Percentiles rank a stretch among this genome's conserved stretches.
Conservation (phyloP, 2,113 vertebrate species). For the Ophthalmolycus amberensis region DNA sequence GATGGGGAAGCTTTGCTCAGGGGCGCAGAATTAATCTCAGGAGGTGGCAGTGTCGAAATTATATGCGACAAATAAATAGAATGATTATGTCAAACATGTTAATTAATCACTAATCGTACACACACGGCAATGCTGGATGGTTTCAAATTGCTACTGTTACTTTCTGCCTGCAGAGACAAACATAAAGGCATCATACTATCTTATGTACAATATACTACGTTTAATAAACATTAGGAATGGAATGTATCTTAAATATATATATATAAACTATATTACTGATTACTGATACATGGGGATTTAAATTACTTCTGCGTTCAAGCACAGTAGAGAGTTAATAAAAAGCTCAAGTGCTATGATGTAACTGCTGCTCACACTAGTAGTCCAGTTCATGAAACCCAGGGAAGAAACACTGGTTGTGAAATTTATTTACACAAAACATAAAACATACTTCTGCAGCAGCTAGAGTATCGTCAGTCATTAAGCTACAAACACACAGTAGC, state of each 20-base stretch:
- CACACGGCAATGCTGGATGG: neutral
- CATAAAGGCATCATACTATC: neutral
- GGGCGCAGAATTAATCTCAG: neutral
- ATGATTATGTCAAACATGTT: neutral
- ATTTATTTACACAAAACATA: neutral
- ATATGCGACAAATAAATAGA: neutral
- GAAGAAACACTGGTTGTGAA: neutral
- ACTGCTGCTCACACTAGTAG: neutral
- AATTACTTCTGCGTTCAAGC: no score
- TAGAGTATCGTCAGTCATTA: neutral
- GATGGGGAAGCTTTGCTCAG: constrained; percentile 5
- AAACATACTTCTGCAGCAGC: neutral
- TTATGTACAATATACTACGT: no score
- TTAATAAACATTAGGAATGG: neutral
- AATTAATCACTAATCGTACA: neutral
- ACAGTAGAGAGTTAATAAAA: no score
- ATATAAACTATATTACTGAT: no score
- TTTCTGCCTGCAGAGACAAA: neutral
- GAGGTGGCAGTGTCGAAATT: neutral
- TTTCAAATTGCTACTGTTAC: neutral
- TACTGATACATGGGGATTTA: no score
- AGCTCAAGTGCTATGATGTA: neutral
- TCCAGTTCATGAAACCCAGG: neutral
- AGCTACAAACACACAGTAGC: neutral
- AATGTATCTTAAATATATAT: neutral